Base-by-base conservation (phyloP, 1,140 invertebrate genomes). In the Rhyacophila brunnea region DNA sequence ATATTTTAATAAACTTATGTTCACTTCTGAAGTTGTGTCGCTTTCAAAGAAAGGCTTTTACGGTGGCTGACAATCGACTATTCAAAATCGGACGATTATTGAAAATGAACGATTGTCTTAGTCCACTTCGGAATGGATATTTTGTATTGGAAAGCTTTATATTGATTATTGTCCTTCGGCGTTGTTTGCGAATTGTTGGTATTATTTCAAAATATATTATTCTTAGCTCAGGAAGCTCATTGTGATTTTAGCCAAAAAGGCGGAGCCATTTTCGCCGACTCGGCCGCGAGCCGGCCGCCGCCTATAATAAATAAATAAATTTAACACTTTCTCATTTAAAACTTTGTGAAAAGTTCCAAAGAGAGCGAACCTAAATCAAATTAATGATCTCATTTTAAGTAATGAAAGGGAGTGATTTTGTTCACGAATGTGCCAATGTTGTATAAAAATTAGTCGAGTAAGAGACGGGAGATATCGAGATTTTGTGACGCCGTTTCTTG, bases 331-430 rank as follows among this genome's bases (percentile, higher is more conserved):
- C 23, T 28, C 9, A 9, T 28, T 28, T 28, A 28, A 28, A 28
- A 28, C 23, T 28, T 28, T 28, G 47, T 45, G 45, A 52, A 46
- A 57, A 42, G 32, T 45, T 61, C 63, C 63, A 65, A 65, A 65
- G 63, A 64, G 28, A 14, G 43, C 50, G 50, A 64, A 59, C 44
- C 52, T 60, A 64, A 64, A 64, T 55, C 19, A 53, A 64, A 56
- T 57, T 45, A 60, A 48, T 61, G 63, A 65, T 65, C 63, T 65
- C 63, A 65, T 64, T 64, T 64, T 64, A 60, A 48, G 20, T 60
- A 57, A 56, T 56, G 53, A 59, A 50, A 42, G 32, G 18, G 19
- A 18, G 49, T 46, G 42, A 38, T 54, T 20, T 45, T 42, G 34
- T 44, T 64, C 51, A 51, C 56, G 38, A 23, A 51, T 57, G 62